Base-by-base conservation (phyloP, 1,140 invertebrate species). In the Drosophila leontia region DNA sequence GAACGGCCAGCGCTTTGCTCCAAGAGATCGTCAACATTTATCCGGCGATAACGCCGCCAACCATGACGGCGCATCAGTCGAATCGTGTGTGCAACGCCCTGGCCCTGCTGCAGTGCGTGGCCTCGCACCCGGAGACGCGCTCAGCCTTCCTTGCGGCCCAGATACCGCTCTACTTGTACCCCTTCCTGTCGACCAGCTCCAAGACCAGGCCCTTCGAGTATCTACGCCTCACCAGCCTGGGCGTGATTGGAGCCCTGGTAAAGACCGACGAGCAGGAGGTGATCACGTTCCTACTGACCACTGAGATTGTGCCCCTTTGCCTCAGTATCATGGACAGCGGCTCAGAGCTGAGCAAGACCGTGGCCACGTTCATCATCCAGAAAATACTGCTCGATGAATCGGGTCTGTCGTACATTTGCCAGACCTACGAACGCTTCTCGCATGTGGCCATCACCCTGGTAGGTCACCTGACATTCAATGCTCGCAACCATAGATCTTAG, bases 201-300 rank as follows among this genome's bases (percentile, higher is more conserved):
- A 99, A 99, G 94, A 99, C 99, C 12, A 94, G 99, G 48, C 98
- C 99, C 7, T 99, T 99, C 93, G 99, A 99, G 93, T 99, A 99
- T 93, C 94, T 99, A 5, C 95, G 99, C 26, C 94, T 99, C 39
- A 99, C 99, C 13, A 99, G 98, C 93, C 94, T 99, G 3, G 99
- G 99, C 65, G 99, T 99, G 2, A 99, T 99, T 93, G 99, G 99
- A 51, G 99, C 99, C 35, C 93, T 99, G 78, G 99, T 99, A 0
- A 99, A 99, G 96, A 99, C 98, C 78, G 98, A 99, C 94, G 99
- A 99, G 94, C 98, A 99, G 93, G 98, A 99, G 94, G 98, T 99
- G 0, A 99, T 99, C 15, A 99, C 98, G 53, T 99, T 99, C 92
- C 93, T 99, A 7, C 94, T 99, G 26, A 99, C 98, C 4, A 99